Percentiles rank a stretch among this genome's conserved stretches.
Conservation (phyloP, 2,888 invertebrate genomes). For the Ectropis crepuscularia region DNA sequence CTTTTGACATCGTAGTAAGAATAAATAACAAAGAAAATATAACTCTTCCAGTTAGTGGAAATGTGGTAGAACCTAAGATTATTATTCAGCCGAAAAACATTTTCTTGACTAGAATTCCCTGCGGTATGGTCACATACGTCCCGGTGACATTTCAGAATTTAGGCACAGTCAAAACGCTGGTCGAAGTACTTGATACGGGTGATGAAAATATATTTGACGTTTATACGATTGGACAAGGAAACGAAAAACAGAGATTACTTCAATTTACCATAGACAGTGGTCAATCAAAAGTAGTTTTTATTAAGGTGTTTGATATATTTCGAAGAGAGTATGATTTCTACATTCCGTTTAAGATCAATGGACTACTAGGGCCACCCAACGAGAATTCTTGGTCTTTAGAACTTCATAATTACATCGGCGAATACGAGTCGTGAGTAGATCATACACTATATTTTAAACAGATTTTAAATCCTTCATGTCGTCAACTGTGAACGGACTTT, state of each 20-base stretch:
- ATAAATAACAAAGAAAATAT: slow-evolving; percentile 78
- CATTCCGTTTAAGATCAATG: slow-evolving; percentile 85
- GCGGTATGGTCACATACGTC: slow-evolving; percentile 67
- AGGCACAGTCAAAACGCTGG: slow-evolving; percentile 56
- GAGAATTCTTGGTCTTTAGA: slow-evolving; percentile 61
- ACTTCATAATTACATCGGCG: slow-evolving; percentile 64
- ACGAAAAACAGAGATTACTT: slow-evolving; percentile 65
- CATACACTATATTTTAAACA: slow-evolving; percentile 1
- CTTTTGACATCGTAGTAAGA: slow-evolving; percentile 68
- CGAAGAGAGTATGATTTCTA: slow-evolving; percentile 83
- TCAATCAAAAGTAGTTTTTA: slow-evolving; percentile 67
- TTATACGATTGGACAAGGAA: slow-evolving; percentile 60
- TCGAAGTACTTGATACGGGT: slow-evolving; percentile 64
- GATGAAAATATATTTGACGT: slow-evolving; percentile 73
- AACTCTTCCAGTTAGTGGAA: slow-evolving; percentile 72
- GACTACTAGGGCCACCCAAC: slow-evolving; percentile 83
- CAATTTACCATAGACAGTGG: slow-evolving; percentile 67
- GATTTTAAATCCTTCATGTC: neutral
- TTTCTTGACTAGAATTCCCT: slow-evolving; percentile 77
- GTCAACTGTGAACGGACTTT: neutral
- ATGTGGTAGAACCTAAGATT: slow-evolving; percentile 79
- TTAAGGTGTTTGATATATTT: slow-evolving; percentile 70
- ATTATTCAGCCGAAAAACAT: slow-evolving; percentile 78
- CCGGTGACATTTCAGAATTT: slow-evolving; percentile 72
- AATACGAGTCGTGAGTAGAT: slow-evolving; percentile 65